Evolutionary conservation across 2,113 vertebrate species (phyloP).

Genomic region (Panurus biarmicus): DNA sequence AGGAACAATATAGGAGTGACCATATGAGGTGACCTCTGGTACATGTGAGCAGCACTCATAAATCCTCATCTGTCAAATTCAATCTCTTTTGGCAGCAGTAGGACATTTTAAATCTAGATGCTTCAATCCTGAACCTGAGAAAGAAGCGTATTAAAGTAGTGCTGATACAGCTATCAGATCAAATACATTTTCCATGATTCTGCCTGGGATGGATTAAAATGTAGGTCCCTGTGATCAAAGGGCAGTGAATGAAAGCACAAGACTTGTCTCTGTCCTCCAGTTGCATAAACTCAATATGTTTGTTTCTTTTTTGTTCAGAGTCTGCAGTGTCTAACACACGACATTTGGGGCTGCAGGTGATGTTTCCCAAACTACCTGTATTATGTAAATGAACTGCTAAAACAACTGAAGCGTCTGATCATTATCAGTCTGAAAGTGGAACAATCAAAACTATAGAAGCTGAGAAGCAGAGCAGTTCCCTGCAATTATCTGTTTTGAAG

Average conservation of each 20-base stretch:
- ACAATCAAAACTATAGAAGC: constrained; percentile 64
- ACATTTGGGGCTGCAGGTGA: constrained; percentile 57
- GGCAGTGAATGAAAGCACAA: constrained; percentile 14
- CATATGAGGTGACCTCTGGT: constrained; percentile 38
- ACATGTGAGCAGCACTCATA: constrained; percentile 14
- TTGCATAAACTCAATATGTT: background rate
- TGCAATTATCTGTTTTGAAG: constrained; percentile 77
- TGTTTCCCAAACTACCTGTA: constrained; percentile 24
- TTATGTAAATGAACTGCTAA: constrained; percentile 35
- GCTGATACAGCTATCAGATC: constrained; percentile 50
- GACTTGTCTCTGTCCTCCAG: background rate
- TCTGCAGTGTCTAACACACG: background rate
- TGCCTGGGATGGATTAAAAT: constrained; percentile 16
- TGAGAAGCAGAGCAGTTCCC: constrained; percentile 61
- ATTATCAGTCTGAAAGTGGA: constrained; percentile 59
- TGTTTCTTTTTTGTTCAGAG: background rate
- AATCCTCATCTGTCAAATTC: constrained; percentile 57
- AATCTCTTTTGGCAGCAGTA: constrained; percentile 39
- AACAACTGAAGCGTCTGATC: constrained; percentile 50
- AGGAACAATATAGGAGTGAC: constrained; percentile 3
- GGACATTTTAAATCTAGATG: constrained; percentile 56
- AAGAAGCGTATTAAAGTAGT: constrained; percentile 5
- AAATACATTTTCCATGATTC: constrained; percentile 14
- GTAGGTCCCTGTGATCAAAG: constrained; percentile 20
- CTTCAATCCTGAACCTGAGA: constrained; percentile 10